phyloP scores from a whole-genome alignment of 2,888 invertebrate genomes.

The Latheticus oryzae region DNA sequence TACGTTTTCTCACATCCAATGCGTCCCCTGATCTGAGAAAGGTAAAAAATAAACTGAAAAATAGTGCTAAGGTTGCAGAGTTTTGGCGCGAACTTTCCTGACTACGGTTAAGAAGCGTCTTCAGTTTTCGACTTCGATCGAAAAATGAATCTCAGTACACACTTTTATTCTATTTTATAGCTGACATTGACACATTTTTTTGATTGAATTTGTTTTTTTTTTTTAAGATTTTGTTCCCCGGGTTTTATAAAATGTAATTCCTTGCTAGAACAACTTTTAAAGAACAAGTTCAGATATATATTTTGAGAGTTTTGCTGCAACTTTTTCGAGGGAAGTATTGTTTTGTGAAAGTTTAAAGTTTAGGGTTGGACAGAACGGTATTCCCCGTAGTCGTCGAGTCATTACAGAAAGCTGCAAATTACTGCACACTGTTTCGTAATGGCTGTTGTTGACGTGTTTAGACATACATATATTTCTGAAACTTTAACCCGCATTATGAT shows the following conservation, averaged over 20 bases:
- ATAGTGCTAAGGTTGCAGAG: conserved; percentile 27
- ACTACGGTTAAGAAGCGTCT: no score
- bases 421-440: conserved; percentile 45
- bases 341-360: conserved; percentile 27
- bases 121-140: conserved; percentile 28
- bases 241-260: no score
- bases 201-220: no score
- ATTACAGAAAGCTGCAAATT: conserved; percentile 44
- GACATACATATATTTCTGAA: conserved; percentile 46
- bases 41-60: conserved; percentile 39
- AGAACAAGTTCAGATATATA: no score
- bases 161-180: conserved; percentile 43
- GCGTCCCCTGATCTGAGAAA: conserved; percentile 27
- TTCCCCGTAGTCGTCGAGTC: conserved; percentile 33
- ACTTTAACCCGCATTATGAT: conserved; percentile 45
- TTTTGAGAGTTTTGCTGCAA: conserved; percentile 22
- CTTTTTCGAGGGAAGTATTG: conserved; percentile 18
- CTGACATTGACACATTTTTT: no score
- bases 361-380: conserved; percentile 24
- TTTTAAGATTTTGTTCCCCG: no score
- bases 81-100: conserved; percentile 26
- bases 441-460: conserved; percentile 47
- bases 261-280: no score
- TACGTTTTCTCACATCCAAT: conserved; percentile 38
- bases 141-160: conserved; percentile 25